A percentile compares a stretch with the other conserved stretches of the same genome.
phyloP scores from a whole-genome alignment of 1,140 invertebrate genomes.

The Araneus ventricosus region DNA sequence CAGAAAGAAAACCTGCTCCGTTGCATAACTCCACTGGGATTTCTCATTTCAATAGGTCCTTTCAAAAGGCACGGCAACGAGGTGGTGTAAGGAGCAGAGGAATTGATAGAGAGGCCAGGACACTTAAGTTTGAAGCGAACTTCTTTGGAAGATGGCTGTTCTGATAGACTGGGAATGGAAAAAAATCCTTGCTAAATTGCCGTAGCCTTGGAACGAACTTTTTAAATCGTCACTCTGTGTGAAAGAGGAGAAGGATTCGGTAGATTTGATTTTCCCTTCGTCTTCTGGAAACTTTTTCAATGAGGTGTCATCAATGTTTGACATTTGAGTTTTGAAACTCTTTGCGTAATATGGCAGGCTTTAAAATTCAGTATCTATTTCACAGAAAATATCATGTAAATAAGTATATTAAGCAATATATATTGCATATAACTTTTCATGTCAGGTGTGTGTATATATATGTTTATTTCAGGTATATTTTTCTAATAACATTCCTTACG shows the following conservation, averaged over 20 bases:
- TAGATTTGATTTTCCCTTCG: background rate
- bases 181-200: background rate
- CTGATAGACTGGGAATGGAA: background rate
- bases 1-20: background rate
- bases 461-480: too few species aligned
- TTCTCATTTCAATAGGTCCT: constrained; percentile 40
- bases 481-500: too few species aligned
- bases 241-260: background rate
- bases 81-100: background rate
- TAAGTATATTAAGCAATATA: too few species aligned
- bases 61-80: constrained; percentile 1
- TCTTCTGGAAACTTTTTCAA: background rate
- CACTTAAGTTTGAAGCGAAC: constrained; percentile 25
- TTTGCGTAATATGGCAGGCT: too few species aligned
- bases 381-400: too few species aligned
- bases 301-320: too few species aligned
- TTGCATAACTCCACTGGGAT: constrained; percentile 29
- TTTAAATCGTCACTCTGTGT: background rate
- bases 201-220: background rate
- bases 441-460: too few species aligned
- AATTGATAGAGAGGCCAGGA: constrained; percentile 13
- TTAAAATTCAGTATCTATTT: too few species aligned
- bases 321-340: too few species aligned
- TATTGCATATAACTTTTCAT: too few species aligned
- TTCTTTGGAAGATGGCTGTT: constrained; percentile 3